Evolutionary conservation across 2,888 invertebrate species (phyloP).

Genomic region (Spodoptera exigua): DNA sequence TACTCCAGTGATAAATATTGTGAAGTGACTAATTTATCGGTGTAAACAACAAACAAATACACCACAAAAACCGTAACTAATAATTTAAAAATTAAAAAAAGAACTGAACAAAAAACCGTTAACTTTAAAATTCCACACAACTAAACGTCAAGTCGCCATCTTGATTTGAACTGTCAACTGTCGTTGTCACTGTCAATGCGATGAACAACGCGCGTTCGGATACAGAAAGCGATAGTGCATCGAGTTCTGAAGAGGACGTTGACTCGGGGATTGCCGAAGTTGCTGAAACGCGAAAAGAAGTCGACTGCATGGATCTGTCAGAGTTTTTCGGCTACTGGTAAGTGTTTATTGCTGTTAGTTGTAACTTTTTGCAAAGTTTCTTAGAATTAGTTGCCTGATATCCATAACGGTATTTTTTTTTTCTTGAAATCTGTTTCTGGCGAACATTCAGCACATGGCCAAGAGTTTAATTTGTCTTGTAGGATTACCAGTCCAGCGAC

Average conservation of each 20-base stretch:
- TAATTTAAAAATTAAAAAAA: background rate
- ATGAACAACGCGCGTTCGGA: constrained; percentile 68
- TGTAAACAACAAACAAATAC: background rate
- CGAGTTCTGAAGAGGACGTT: constrained; percentile 81
- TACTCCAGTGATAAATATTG: no score
- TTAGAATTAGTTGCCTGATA: no score
- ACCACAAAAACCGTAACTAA: constrained; percentile 6
- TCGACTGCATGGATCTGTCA: constrained; percentile 84
- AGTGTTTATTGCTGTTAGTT: constrained; percentile 59
- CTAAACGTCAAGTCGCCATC: constrained; percentile 23
- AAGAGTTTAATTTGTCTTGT: no score
- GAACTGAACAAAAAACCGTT: constrained; percentile 17
- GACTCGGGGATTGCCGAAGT: constrained; percentile 85
- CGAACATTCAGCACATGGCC: no score
- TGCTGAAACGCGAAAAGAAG: constrained; percentile 59
- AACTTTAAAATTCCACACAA: constrained; percentile 2
- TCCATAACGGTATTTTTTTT: no score
- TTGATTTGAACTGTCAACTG: constrained; percentile 4
- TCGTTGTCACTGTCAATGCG: constrained; percentile 45
- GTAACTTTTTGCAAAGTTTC: no score
- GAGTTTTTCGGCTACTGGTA: constrained; percentile 84
- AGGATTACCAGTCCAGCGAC: no score
- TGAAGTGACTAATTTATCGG: no score
- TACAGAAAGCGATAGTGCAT: constrained; percentile 70
- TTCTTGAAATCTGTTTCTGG: no score